Evolutionary conservation across 2,888 invertebrate species (phyloP).

Genomic region (Notodonta ziczac): DNA sequence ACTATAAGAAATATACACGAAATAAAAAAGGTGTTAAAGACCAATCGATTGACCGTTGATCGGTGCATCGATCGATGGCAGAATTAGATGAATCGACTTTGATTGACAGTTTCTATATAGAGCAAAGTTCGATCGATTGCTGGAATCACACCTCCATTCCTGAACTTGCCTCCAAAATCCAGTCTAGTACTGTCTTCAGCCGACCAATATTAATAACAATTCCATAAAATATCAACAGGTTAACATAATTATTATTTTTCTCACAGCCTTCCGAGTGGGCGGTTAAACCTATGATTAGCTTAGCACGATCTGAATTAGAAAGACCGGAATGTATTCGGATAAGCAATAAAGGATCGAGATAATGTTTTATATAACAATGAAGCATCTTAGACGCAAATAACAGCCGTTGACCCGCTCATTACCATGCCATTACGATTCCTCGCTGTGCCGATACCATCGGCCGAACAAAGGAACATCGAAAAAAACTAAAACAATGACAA

Average conservation of each 20-base stretch:
- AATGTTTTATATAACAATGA: slow-evolving; percentile 40
- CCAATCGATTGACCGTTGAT: too few relatives aligned
- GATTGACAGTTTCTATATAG: too few relatives aligned
- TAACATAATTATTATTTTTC: not conserved
- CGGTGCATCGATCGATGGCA: too few relatives aligned
- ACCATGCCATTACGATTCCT: slow-evolving; percentile 54
- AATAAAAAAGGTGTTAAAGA: too few relatives aligned
- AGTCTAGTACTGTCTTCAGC: too few relatives aligned
- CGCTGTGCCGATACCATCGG: slow-evolving; percentile 25
- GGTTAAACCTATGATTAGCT: slow-evolving; percentile 30
- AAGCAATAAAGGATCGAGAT: slow-evolving; percentile 11
- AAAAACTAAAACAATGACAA: slow-evolving; percentile 59
- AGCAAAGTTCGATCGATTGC: too few relatives aligned
- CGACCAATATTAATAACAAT: too few relatives aligned
- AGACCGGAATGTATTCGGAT: slow-evolving; percentile 23
- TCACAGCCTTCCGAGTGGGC: not conserved
- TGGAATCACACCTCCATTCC: too few relatives aligned
- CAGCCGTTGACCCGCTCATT: slow-evolving; percentile 53
- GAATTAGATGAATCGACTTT: too few relatives aligned
- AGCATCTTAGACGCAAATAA: slow-evolving; percentile 40
- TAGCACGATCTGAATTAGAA: slow-evolving; percentile 31
- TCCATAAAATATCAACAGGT: not conserved
- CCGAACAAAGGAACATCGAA: slow-evolving; percentile 49
- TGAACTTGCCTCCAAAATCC: too few relatives aligned
- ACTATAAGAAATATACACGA: too few relatives aligned